phyloP scores from a whole-genome alignment of 2,888 invertebrate genomes.

The Plusia festucae region DNA sequence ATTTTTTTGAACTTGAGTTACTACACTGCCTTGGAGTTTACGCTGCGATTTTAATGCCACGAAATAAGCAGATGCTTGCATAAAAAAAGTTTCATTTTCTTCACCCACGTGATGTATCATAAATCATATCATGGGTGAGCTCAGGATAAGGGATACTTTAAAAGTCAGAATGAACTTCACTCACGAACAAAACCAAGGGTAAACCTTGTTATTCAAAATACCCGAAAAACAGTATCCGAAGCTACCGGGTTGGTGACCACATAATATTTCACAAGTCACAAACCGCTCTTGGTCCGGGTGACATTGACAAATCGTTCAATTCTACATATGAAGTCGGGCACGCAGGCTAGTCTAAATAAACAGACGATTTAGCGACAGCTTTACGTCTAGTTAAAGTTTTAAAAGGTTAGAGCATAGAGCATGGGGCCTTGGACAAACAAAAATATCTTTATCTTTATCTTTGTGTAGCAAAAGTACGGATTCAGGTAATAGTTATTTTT shows the following conservation, averaged over 20 bases:
- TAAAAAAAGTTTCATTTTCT: neutral
- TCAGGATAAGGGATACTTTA: conserved; percentile 3
- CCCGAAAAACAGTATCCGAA: conserved; percentile 46
- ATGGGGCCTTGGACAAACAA: conserved; percentile 10
- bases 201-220: conserved; percentile 53
- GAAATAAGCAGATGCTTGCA: neutral
- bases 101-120: neutral
- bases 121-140: neutral
- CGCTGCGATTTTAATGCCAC: neutral
- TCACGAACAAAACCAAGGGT: conserved; percentile 36
- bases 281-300: conserved; percentile 60
- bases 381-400: conserved; percentile 29
- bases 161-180: neutral
- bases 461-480: too few species aligned
- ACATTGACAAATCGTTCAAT: conserved; percentile 66
- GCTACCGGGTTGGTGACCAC: conserved; percentile 56
- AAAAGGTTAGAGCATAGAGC: conserved; percentile 15
- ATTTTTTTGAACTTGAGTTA: too few species aligned
- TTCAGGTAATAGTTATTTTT: too few species aligned
- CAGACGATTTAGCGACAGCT: conserved; percentile 44
- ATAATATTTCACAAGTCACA: conserved; percentile 68
- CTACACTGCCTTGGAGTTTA: neutral
- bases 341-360: conserved; percentile 56
- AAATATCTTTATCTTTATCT: neutral
- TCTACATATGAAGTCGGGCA: conserved; percentile 57